phyloP scores from a whole-genome alignment of 2,113 vertebrate genomes.

The Marmota monax region DNA sequence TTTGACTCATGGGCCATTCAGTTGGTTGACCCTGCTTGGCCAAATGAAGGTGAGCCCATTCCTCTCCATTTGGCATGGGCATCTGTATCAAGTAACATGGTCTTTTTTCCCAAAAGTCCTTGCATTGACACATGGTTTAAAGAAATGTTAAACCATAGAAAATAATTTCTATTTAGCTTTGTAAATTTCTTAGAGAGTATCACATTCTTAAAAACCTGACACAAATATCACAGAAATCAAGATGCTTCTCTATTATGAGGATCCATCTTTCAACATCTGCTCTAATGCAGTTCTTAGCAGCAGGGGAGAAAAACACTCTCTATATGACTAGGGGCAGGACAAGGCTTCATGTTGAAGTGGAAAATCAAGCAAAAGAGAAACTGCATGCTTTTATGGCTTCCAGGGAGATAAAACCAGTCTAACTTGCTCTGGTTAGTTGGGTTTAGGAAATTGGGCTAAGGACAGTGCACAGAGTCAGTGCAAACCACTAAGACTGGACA shows the following conservation, averaged over 20 bases:
- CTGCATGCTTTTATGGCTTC: not conserved
- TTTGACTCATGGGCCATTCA: not conserved
- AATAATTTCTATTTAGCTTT: conserved; percentile 37
- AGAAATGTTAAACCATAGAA: conserved; percentile 45
- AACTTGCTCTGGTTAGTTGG: not conserved
- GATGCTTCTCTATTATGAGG: not conserved
- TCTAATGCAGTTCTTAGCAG: not conserved
- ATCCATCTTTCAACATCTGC: conserved; percentile 52
- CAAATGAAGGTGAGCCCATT: not conserved
- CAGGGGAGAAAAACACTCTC: not conserved
- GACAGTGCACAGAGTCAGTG: not conserved
- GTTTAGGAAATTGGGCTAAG: not conserved
- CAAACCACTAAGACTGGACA: not conserved
- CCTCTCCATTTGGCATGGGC: not conserved
- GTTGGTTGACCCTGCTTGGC: not conserved
- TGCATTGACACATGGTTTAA: conserved; percentile 49
- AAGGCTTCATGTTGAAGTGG: not conserved
- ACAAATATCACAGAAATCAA: not conserved
- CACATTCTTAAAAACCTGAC: conserved; percentile 27
- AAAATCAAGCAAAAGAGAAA: conserved; percentile 40
- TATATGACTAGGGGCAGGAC: not conserved
- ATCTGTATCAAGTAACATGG: not conserved
- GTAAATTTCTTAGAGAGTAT: conserved; percentile 32
- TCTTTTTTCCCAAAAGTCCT: not conserved
- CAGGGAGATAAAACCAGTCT: not conserved